These are phyloP conservation scores for Gryllus longicercus DNA, from an alignment of 2,888 invertebrate species.

Conservation along the genomic window DNA sequence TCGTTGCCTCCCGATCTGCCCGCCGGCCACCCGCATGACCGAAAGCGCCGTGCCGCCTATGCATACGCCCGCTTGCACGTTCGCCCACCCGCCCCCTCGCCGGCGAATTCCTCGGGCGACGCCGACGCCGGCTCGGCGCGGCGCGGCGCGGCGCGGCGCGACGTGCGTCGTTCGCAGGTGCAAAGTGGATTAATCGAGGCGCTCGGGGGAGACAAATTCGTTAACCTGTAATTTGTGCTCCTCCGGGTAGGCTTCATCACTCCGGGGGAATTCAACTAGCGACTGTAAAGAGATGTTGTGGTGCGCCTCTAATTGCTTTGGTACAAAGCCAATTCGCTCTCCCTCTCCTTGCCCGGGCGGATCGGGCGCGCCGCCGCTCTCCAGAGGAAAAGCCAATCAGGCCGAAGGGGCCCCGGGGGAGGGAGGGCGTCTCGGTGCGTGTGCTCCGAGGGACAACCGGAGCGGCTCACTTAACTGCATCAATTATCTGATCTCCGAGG, in stretches of 20 bases:
- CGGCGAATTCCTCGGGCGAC: not conserved
- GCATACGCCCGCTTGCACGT: no score
- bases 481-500: no score
- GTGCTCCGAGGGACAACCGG: no score
- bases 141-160: not conserved
- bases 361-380: not conserved
- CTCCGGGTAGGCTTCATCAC: not conserved
- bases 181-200: slow-evolving; percentile 7
- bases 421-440: no score
- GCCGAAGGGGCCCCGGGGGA: not conserved
- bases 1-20: no score
- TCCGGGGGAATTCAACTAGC: not conserved
- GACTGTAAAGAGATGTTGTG: not conserved
- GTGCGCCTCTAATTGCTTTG: slow-evolving; percentile 8
- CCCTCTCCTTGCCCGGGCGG: not conserved
- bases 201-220: slow-evolving; percentile 1
- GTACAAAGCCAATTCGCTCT: not conserved
- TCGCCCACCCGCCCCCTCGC: not conserved
- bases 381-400: not conserved
- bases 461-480: no score
- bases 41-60: no score
- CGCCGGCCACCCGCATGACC: no score
- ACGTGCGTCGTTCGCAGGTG: not conserved
- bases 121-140: not conserved
- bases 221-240: slow-evolving; percentile 17